Evolutionary conservation across 2,888 invertebrate species (phyloP).

Genomic region (Limnephilus auricula): DNA sequence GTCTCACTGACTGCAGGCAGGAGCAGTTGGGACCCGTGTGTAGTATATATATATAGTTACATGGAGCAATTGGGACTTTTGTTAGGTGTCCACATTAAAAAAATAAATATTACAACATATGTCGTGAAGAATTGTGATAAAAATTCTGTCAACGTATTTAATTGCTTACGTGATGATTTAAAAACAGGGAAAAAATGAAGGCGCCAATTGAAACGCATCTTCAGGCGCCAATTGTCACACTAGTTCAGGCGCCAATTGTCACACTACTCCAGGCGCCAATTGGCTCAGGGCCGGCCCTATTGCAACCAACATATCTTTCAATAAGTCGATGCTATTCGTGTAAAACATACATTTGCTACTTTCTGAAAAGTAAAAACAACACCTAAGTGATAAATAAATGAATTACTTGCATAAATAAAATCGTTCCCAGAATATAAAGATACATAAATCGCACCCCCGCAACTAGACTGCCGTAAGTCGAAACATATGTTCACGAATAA

Average conservation of each 20-base stretch:
- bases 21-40: too few species aligned
- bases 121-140: too few species aligned
- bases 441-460: not conserved
- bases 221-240: not conserved
- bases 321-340: not conserved
- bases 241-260: not conserved
- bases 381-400: not conserved
- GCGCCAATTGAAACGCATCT: too few species aligned
- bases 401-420: not conserved
- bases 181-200: not conserved
- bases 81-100: too few species aligned
- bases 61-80: too few species aligned
- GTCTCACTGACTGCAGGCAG: too few species aligned
- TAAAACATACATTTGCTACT: not conserved
- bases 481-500: too few species aligned
- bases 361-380: not conserved
- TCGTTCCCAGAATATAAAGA: not conserved
- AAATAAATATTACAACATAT: too few species aligned
- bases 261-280: not conserved
- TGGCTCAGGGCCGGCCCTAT: not conserved
- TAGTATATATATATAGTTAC: too few species aligned
- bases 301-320: not conserved
- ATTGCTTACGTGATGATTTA: not conserved
- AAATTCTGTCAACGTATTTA: not conserved
- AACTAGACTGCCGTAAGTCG: too few species aligned